A percentile compares a stretch with the other conserved stretches of the same genome.
phyloP scores from a whole-genome alignment of 2,113 vertebrate genomes.

The Picathartes gymnocephalus region DNA sequence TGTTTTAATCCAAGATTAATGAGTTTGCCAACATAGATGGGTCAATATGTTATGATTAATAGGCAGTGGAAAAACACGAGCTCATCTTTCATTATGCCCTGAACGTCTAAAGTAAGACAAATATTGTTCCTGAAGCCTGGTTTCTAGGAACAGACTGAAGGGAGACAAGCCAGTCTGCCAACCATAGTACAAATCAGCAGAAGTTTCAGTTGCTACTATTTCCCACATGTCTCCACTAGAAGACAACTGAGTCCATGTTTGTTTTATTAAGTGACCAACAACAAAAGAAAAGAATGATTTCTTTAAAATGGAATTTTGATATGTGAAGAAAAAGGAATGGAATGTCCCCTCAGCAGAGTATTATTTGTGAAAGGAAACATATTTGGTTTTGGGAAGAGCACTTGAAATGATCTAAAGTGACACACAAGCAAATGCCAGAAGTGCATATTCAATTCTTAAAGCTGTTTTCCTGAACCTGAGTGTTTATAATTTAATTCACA shows the following conservation, averaged over 20 bases:
- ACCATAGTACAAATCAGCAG: neutral
- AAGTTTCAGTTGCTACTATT: neutral
- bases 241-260: conserved; percentile 6
- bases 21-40: neutral
- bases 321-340: conserved; percentile 22
- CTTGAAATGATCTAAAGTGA: neutral
- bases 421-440: neutral
- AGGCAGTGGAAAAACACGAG: neutral
- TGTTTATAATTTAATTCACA: neutral
- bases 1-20: neutral
- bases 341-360: conserved; percentile 44
- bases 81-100: neutral
- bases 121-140: neutral
- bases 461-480: neutral
- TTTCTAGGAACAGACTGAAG: conserved; percentile 22
- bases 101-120: neutral
- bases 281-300: neutral
- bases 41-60: neutral
- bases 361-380: conserved; percentile 33
- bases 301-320: conserved; percentile 37
- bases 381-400: conserved; percentile 25
- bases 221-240: conserved; percentile 22
- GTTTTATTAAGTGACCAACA: conserved; percentile 25
- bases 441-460: neutral
- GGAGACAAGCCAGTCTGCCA: neutral